Evolutionary conservation across 2,797 vertebrate genomes (phyloP).

Genomic region (Myotis findleyi): DNA sequence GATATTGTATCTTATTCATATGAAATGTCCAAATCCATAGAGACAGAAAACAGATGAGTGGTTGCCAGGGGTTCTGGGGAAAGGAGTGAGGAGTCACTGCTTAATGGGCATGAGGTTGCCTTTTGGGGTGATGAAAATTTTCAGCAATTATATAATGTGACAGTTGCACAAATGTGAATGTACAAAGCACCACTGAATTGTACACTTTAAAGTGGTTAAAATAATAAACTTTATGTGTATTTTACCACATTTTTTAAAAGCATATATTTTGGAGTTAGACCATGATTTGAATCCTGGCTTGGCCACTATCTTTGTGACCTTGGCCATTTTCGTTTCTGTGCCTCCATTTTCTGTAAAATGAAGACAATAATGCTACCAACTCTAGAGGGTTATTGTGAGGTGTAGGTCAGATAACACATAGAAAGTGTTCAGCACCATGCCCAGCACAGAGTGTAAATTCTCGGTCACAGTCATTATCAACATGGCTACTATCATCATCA

Average conservation of each 20-base stretch:
- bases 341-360: constrained; percentile 27
- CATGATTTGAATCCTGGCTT: background rate
- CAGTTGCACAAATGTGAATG: background rate
- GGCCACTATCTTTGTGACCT: background rate
- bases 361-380: background rate
- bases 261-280: background rate
- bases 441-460: background rate
- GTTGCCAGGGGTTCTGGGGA: background rate
- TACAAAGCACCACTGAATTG: background rate
- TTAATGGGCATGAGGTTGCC: background rate
- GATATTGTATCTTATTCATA: background rate
- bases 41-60: background rate
- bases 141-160: background rate
- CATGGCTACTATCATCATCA: background rate
- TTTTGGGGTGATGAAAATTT: background rate
- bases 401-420: background rate
- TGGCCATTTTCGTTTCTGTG: background rate
- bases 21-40: constrained; percentile 20
- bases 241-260: background rate
- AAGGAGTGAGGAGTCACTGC: background rate
- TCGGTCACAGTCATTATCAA: background rate
- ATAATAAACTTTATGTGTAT: background rate
- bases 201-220: constrained; percentile 1
- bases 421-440: background rate
- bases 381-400: background rate